These are phyloP conservation scores for Dryas iulia DNA, from an alignment of 1,140 invertebrate species.

Conservation along the genomic window DNA sequence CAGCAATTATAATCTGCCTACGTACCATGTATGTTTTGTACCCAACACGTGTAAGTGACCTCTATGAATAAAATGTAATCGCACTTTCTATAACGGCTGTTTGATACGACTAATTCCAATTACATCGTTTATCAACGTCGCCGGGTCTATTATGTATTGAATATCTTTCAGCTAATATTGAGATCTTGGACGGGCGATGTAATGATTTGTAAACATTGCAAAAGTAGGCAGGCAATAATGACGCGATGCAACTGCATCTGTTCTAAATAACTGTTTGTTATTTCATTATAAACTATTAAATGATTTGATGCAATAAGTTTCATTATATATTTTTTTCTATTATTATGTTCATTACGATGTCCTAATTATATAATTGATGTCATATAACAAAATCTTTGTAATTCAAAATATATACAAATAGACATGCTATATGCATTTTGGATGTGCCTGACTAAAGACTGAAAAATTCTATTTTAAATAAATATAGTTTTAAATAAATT, in stretches of 20 bases:
- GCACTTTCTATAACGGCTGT: slow-evolving; percentile 33
- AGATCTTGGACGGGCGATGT: slow-evolving; percentile 25
- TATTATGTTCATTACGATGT: neutral
- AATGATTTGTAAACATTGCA: slow-evolving; percentile 33
- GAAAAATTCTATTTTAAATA: too few species aligned
- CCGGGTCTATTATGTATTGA: slow-evolving; percentile 25
- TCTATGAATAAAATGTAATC: slow-evolving; percentile 23
- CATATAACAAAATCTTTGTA: too few species aligned
- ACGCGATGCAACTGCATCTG: slow-evolving; percentile 28
- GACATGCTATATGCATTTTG: too few species aligned
- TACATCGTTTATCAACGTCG: slow-evolving; percentile 35
- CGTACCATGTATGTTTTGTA: slow-evolving; percentile 1
- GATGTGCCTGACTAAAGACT: too few species aligned
- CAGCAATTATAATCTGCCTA: neutral
- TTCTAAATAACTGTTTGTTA: slow-evolving; percentile 4
- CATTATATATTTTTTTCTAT: neutral
- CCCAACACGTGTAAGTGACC: slow-evolving; percentile 16
- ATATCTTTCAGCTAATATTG: slow-evolving; percentile 28
- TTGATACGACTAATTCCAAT: slow-evolving; percentile 30
- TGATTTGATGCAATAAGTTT: neutral
- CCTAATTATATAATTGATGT: neutral
- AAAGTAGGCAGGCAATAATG: slow-evolving; percentile 19
- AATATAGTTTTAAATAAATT: too few species aligned
- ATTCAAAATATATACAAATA: too few species aligned
- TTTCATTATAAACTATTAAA: neutral